Base-by-base conservation (phyloP, 2,888 invertebrate genomes). In the Smittia sp. region DNA sequence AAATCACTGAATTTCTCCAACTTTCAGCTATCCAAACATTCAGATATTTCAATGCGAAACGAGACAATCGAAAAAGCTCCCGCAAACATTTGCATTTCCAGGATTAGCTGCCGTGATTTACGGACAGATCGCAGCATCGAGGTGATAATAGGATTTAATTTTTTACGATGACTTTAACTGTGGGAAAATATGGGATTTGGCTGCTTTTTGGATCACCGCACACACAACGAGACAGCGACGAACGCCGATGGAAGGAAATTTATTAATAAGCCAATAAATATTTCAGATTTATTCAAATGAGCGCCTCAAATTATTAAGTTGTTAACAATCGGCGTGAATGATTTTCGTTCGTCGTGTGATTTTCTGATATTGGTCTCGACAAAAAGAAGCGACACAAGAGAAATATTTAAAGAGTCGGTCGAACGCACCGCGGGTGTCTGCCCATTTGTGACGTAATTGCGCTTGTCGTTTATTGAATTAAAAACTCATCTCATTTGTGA, bases 201-300 rank as follows among this genome's bases (percentile, higher is more conserved):
- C 7, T 58, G 18, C n/a, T 22, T 58, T 58, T 58, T 58, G 58
- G 58, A 58, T 58, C 58, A 22, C 46, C 46, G n/a, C 58, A 58
- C 20, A 13, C 58, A 58, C 18, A 18, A 22, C 65, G 22, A 18
- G 18, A 20, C 11, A 22, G 24, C 11, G 24, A 27, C 32, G 25
- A 27, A 65, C n/a, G 24, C 13, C 58, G 58, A 58, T 65, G 65
- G 24, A 20, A 65, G 27, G 22, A 25, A 62, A 62, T 22, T 22
- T 27, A 65, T 65, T 65, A 65, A 65, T 65, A 65, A 65, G 32
- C 22, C 25, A 65, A 65, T 65, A 65, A 65, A 65, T 65, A 65
- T 66, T 66, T 39, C 66, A 39, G 39, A 66, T 66, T 66, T 66
- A 66, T 66, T 66, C 39, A 66, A 38, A 66, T 66, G 13, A 66